A percentile compares a stretch with the other conserved stretches of the same genome.
Evolutionary conservation across 2,113 vertebrate genomes (phyloP).

Genomic region (Macrotis lagotis): DNA sequence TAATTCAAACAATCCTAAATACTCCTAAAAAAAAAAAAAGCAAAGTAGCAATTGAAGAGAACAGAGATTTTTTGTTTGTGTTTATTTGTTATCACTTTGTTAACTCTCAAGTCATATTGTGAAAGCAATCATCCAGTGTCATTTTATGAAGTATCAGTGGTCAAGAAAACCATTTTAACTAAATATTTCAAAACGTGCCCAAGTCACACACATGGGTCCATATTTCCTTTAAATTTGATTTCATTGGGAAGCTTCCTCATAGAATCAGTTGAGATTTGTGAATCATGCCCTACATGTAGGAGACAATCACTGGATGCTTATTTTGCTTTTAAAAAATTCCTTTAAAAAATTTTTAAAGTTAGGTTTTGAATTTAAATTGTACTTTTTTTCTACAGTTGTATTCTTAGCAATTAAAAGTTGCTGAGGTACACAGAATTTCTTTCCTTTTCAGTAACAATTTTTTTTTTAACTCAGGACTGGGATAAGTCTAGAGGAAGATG

Average conservation of each 20-base stretch:
- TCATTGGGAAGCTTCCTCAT: background rate
- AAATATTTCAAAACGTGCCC: constrained; percentile 27
- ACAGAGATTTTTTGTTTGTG: background rate
- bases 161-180: constrained; percentile 35
- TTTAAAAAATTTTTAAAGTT: background rate
- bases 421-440: background rate
- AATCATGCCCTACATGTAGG: constrained; percentile 16
- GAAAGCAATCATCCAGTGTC: constrained; percentile 16
- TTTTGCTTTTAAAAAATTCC: constrained; percentile 43
- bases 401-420: background rate
- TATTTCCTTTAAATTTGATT: constrained; percentile 15
- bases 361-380: too few species aligned
- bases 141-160: background rate
- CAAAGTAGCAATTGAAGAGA: background rate
- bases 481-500: background rate
- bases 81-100: background rate
- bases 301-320: constrained; percentile 24
- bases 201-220: background rate
- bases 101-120: background rate
- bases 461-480: background rate
- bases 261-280: constrained; percentile 44
- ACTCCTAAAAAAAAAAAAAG: background rate
- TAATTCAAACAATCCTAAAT: constrained; percentile 36
- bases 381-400: background rate
- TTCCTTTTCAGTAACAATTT: background rate